Evolutionary conservation across 1,140 invertebrate species (phyloP).

Genomic region (Popillia japonica): DNA sequence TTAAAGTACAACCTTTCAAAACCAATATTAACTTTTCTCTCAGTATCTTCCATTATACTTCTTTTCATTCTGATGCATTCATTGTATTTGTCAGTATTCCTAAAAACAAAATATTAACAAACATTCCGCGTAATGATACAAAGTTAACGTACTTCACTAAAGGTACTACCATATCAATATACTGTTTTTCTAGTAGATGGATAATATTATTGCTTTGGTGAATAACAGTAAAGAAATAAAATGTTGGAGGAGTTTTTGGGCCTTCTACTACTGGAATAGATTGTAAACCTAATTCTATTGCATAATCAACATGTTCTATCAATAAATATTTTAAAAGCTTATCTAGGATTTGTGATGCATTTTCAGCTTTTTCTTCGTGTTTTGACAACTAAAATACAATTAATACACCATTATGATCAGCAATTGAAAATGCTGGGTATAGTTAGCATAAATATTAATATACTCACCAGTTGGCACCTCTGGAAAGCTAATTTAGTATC

Average conservation of each 20-base stretch:
- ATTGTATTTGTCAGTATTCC: constrained; percentile 86
- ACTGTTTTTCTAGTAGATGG: constrained; percentile 95
- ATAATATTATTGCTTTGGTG: constrained; percentile 95
- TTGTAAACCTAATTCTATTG: constrained; percentile 91
- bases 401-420: too few relatives aligned
- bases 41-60: constrained; percentile 85
- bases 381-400: constrained; percentile 75
- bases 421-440: too few relatives aligned
- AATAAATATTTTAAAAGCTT: constrained; percentile 87
- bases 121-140: not conserved
- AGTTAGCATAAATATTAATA: not conserved
- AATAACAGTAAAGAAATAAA: constrained; percentile 95
- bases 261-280: constrained; percentile 91
- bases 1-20: constrained; percentile 77
- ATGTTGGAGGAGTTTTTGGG: constrained; percentile 75
- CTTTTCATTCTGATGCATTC: constrained; percentile 91
- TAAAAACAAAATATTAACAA: constrained; percentile 60
- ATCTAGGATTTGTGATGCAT: constrained; percentile 87
- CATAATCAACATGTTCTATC: constrained; percentile 95
- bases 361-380: constrained; percentile 77
- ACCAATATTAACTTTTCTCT: constrained; percentile 90
- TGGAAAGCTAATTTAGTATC: constrained; percentile 91
- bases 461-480: constrained; percentile 79
- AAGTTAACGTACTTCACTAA: constrained; percentile 77
- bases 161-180: constrained; percentile 88